Evolutionary conservation across 2,113 vertebrate genomes (phyloP), one percentile per base, ranked within the genome.

Genomic region (Pterocles gutturalis): DNA sequence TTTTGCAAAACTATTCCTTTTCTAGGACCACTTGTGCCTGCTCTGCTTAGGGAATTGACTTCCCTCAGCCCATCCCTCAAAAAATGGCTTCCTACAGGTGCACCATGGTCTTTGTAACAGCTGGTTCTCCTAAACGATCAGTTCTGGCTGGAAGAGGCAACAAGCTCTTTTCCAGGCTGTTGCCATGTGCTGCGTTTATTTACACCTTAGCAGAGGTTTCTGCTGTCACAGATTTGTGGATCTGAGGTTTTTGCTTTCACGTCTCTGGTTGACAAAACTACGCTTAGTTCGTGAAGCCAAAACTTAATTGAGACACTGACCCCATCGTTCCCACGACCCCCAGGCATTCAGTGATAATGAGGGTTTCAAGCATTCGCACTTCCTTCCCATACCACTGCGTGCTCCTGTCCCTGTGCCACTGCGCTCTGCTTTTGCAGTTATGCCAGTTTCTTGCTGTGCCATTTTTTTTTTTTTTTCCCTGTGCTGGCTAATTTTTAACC

Each of bases 401-500:
- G 55, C 38, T 87, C 3, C 0, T 51, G 14, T 89, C 51, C 84
- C 64, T 55, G 55, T 82, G 77, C 64, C 83, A 81, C 65, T 57
- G 31, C 0, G 0, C 20, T 92, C 80, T 71, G 80, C 69, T 89
- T 87, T 87, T 84, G 64, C 86, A 67, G 25, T 77, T 70, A 73
- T 88, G 83, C 95, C 86, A 89, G 41, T 53, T 81, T 51, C 67
- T 95, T 62, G 58, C 54, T 83, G 51, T 51, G 81, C 17, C 3
- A 0, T 49, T 55, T 66, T 46, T 24, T 29, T 38, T 9, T 14
- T 5, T 15, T 15, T 6, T 2, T 3, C 4, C 20, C 75, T 20
- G 3, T 38, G 41, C 55, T 92, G 64, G 94, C 89, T 96, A 95
- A 97, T 95, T 95, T 96, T 96, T 97, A 97, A 96, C 91, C 83